A percentile compares a stretch with the other conserved stretches of the same genome.
Conservation (phyloP, 2,888 invertebrate genomes). For the Scelioninae gen. 1 region DNA sequence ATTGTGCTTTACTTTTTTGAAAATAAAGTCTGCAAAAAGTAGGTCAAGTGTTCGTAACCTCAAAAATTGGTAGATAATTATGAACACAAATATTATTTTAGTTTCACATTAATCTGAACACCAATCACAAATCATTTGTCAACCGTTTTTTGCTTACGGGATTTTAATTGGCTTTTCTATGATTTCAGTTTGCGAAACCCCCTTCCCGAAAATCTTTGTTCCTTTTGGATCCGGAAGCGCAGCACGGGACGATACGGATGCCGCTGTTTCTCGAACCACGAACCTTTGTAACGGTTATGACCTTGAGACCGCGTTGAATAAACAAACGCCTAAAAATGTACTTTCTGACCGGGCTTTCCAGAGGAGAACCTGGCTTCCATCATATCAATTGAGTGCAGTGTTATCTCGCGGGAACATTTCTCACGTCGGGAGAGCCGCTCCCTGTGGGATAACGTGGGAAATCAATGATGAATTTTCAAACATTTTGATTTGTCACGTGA, state of each 20-base stretch:
- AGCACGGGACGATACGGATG: constrained; percentile 48
- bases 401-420: constrained; percentile 43
- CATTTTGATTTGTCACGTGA: constrained; percentile 24
- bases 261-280: constrained; percentile 28
- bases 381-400: constrained; percentile 15
- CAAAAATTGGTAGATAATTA: neutral
- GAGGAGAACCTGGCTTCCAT: constrained; percentile 15
- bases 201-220: constrained; percentile 49
- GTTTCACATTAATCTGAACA: too few species aligned
- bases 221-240: constrained; percentile 51
- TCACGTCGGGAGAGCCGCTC: constrained; percentile 23
- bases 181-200: constrained; percentile 62
- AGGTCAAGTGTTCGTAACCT: too few species aligned
- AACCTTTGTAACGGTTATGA: constrained; percentile 53
- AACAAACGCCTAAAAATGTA: constrained; percentile 41
- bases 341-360: too few species aligned
- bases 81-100: too few species aligned
- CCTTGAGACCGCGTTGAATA: constrained; percentile 45
- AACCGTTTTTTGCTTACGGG: constrained; percentile 17
- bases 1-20: too few species aligned
- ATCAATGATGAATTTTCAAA: constrained; percentile 35
- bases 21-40: too few species aligned
- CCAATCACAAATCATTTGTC: constrained; percentile 33
- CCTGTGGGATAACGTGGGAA: constrained; percentile 33
- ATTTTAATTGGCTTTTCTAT: constrained; percentile 65